A percentile compares a stretch with the other conserved stretches of the same genome.
Conservation (phyloP, 2,797 vertebrate species). For the Choloepus didactylus region DNA sequence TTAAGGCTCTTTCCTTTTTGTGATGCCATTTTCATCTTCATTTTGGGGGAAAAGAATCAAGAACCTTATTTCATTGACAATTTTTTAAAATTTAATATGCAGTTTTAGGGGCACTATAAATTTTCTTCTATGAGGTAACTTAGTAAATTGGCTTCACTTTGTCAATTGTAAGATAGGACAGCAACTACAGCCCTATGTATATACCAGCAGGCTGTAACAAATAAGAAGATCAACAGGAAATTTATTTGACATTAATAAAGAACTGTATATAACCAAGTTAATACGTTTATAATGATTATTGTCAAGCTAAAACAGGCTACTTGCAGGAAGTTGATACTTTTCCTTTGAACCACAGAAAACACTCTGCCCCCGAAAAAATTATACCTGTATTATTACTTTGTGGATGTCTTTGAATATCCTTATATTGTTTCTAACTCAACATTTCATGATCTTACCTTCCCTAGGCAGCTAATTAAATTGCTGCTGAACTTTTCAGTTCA, state of each 20-base stretch:
- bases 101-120: neutral
- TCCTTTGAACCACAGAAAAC: conserved; percentile 31
- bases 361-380: conserved; percentile 55
- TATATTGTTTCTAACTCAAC: conserved; percentile 71
- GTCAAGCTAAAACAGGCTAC: conserved; percentile 32
- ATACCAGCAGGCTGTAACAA: neutral
- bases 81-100: neutral
- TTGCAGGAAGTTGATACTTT: conserved; percentile 35
- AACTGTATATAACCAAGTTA: neutral
- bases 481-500: conserved; percentile 70
- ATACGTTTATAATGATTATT: neutral
- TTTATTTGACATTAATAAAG: conserved; percentile 14
- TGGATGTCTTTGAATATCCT: conserved; percentile 68
- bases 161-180: neutral
- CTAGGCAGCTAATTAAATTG: conserved; percentile 79
- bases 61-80: neutral
- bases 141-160: neutral
- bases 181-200: neutral
- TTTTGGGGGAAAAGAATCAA: neutral
- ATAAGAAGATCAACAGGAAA: neutral
- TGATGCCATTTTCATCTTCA: neutral
- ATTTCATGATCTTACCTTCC: conserved; percentile 75
- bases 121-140: neutral
- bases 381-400: conserved; percentile 51
- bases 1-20: neutral